These are phyloP conservation scores for Garra rufa DNA, from an alignment of 2,113 vertebrate species.

Conservation along the genomic window DNA sequence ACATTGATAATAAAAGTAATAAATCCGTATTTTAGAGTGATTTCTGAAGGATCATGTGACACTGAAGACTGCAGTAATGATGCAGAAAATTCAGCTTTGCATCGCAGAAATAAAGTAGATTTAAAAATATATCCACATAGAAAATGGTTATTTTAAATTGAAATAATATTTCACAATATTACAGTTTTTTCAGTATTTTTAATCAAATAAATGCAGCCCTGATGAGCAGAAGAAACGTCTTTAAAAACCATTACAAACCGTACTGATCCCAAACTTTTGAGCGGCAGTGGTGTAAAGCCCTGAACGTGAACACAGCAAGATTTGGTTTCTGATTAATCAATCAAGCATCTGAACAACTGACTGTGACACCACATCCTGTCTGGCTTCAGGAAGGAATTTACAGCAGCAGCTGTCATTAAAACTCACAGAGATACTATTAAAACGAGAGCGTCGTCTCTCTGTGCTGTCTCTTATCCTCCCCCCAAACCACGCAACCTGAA, in stretches of 20 bases:
- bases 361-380: not conserved
- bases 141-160: not conserved
- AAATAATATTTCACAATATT: not conserved
- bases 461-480: not conserved
- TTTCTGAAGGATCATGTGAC: no score
- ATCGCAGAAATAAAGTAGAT: no score
- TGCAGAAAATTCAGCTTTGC: not conserved
- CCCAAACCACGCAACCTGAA: not conserved
- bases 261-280: no score
- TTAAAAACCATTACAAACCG: no score
- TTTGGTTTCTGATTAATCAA: not conserved
- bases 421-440: not conserved
- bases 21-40: no score
- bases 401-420: conserved; percentile 62
- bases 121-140: not conserved
- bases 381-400: conserved; percentile 60
- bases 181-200: not conserved
- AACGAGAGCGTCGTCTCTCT: not conserved
- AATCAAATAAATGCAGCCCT: no score
- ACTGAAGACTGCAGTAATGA: not conserved
- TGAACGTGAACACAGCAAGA: no score
- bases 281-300: no score
- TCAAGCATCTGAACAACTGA: not conserved
- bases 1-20: no score
- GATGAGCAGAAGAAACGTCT: no score